These are phyloP conservation scores for Heterodera filipjevi DNA, from an alignment of 2,888 invertebrate genomes.

Conservation along the genomic window DNA sequence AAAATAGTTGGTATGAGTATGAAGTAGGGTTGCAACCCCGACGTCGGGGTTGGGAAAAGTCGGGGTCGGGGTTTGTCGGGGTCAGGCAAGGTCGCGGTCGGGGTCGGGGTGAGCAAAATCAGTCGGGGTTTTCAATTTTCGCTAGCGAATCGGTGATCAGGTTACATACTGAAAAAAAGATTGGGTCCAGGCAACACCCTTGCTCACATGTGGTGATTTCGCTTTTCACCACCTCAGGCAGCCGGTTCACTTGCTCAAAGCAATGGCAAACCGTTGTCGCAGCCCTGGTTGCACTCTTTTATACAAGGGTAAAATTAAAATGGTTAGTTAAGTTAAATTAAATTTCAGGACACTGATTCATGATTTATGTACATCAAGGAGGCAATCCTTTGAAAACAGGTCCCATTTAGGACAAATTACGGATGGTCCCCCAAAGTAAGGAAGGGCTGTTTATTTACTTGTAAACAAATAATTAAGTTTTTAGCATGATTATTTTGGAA, in stretches of 20 bases:
- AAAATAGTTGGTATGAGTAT: too few relatives aligned
- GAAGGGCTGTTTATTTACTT: background rate
- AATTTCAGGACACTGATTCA: slow-evolving; percentile 7
- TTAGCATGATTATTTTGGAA: slow-evolving; percentile 11
- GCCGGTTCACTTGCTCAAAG: slow-evolving; percentile 17
- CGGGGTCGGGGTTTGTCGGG: too few relatives aligned
- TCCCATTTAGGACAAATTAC: background rate
- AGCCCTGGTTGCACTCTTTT: slow-evolving; percentile 5
- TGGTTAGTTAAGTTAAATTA: background rate
- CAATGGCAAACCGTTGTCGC: slow-evolving; percentile 12
- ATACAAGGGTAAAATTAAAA: slow-evolving; percentile 8
- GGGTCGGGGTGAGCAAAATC: too few relatives aligned
- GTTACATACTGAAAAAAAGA: background rate
- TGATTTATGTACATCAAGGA: background rate
- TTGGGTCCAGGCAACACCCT: slow-evolving; percentile 14
- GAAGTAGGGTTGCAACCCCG: too few relatives aligned
- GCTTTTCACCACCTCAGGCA: slow-evolving; percentile 19
- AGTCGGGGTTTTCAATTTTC: too few relatives aligned
- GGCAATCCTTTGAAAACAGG: background rate
- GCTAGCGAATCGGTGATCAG: slow-evolving; percentile 7
- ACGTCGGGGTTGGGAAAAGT: too few relatives aligned
- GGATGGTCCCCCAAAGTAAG: slow-evolving; percentile 6
- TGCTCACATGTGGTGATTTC: background rate
- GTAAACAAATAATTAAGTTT: background rate
- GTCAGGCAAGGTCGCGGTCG: too few relatives aligned